These are phyloP conservation scores for Drosophila greeni DNA, from an alignment of 2,888 invertebrate species.

Conservation along the genomic window DNA sequence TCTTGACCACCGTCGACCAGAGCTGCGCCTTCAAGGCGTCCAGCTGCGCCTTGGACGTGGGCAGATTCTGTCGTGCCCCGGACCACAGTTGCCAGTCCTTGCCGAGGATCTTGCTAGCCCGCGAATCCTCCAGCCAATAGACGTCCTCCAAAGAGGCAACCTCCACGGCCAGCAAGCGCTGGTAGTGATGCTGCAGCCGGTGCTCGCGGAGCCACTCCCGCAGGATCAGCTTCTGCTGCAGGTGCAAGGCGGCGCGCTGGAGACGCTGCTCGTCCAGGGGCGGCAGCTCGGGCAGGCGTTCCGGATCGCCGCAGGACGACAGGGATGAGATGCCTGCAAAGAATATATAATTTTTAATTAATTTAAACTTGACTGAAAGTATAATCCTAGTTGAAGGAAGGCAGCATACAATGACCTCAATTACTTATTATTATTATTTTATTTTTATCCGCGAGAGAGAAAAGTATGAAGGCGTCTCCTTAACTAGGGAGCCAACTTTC, in stretches of 20 bases:
- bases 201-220: conserved; percentile 91
- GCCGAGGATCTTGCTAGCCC: conserved; percentile 87
- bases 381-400: not conserved
- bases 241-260: conserved; percentile 87
- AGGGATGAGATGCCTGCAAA: conserved; percentile 88
- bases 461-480: not conserved
- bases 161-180: conserved; percentile 87
- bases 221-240: conserved; percentile 90
- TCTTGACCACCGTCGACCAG: conserved; percentile 92
- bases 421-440: conserved; percentile 3
- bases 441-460: not conserved
- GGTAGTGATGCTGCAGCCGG: conserved; percentile 86
- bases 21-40: conserved; percentile 89
- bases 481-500: conserved; percentile 42
- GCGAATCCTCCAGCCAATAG: conserved; percentile 92
- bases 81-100: conserved; percentile 90
- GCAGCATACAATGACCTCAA: conserved; percentile 1
- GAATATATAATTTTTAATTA: not conserved
- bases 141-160: conserved; percentile 93
- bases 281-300: conserved; percentile 87
- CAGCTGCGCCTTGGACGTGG: conserved; percentile 88
- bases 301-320: conserved; percentile 89
- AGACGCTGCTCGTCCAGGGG: conserved; percentile 90
- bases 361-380: not conserved
- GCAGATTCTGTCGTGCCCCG: conserved; percentile 88